phyloP scores from a whole-genome alignment of 2,113 vertebrate genomes.

The Sakesphorus luctuosus region DNA sequence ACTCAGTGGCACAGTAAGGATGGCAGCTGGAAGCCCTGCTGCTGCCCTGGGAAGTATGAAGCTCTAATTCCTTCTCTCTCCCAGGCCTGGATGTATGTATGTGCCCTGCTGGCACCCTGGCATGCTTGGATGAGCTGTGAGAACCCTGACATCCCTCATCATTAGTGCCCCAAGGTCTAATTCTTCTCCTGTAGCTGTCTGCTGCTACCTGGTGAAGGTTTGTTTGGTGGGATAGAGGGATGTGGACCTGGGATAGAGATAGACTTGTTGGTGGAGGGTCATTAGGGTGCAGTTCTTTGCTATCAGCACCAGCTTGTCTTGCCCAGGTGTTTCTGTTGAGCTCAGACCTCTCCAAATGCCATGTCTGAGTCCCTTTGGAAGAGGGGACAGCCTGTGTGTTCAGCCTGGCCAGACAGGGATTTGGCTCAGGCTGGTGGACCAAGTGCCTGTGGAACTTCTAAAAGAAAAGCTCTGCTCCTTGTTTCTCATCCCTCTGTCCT shows the following conservation, averaged over 20 bases:
- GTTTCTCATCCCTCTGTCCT: background rate
- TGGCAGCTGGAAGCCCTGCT: background rate
- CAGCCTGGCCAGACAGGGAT: background rate
- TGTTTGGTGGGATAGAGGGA: too few species aligned
- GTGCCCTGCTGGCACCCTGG: background rate
- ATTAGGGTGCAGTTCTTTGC: too few species aligned
- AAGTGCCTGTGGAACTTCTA: background rate
- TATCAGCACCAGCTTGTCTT: background rate
- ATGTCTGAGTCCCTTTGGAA: background rate
- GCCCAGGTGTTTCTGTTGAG: background rate
- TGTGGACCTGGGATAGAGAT: background rate
- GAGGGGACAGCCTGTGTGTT: rapidly evolving
- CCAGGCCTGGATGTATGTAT: rapidly evolving
- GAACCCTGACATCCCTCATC: background rate
- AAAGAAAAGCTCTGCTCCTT: background rate
- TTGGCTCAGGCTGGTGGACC: background rate
- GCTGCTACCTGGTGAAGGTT: background rate
- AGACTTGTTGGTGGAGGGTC: background rate
- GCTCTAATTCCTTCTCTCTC: background rate
- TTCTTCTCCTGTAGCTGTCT: background rate
- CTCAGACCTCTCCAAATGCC: background rate
- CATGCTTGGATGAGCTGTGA: background rate
- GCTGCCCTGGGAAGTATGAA: background rate
- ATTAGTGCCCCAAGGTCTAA: background rate
- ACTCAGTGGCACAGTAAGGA: rapidly evolving